Evolutionary conservation across 1,140 invertebrate genomes (phyloP), one percentile per base, ranked within the genome.

Genomic region (Penaeus chinensis): DNA sequence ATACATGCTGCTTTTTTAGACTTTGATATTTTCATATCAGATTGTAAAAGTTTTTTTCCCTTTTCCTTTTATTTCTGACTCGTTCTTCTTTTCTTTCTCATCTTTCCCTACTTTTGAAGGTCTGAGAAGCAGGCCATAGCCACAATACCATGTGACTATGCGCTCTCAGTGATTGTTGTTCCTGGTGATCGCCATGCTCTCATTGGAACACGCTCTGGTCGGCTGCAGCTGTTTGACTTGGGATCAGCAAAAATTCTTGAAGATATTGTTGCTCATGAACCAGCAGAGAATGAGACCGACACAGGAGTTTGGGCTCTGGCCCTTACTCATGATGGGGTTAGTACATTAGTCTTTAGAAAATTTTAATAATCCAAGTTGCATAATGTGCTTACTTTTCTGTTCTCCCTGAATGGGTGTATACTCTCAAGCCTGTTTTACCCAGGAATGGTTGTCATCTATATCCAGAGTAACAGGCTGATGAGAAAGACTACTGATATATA

Each of bases 171-270:
- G n/a, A 93, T 95, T 79, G 98, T 99, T 93, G 96, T 96, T 16
- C 97, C 97, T 32, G 98, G 98, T 63, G 98, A 99, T 92, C 94
- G 96, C 65, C 96, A 99, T 94, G 95, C 96, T 66, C 93, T 99
- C 78, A 94, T 97, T 80, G 98, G 98, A 60, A 95, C 97, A 85
- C 97, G 98, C 93, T 95, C 94, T 92, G 99, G 99, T 27, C 94
- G 94, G 80, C 93, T 99, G 85, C 93, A 98, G 63, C 95, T 99
- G 85, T 94, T 98, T 89, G 98, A 99, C 92, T 95, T 99, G 80
- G 95, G 95, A 3, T 94, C 95, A 16, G 97, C 96, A 3, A 94
- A 95, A 89, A 93, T 99, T 37, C 84, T 94, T 20, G 96, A 97
- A 93, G 93, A 94, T 88, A 94, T 97, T 82, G 92, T 94, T 3